Evolutionary conservation across 2,797 vertebrate genomes (phyloP).

Genomic region (Enteromius radiatus): DNA sequence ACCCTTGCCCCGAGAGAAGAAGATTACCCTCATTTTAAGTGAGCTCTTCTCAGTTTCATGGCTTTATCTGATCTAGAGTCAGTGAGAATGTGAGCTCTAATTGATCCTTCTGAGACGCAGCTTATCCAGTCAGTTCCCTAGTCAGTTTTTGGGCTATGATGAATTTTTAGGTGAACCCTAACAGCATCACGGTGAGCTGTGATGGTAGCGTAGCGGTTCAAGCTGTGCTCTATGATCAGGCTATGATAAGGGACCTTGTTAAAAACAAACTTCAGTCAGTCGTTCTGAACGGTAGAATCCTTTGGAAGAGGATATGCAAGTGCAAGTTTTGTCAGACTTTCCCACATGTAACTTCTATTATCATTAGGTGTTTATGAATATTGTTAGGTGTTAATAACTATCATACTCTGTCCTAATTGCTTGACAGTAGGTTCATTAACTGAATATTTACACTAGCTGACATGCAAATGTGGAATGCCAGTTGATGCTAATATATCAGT

Average conservation of each 20-base stretch:
- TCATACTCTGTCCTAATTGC: not conserved
- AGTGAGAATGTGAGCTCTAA: constrained; percentile 52
- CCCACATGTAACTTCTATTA: not conserved
- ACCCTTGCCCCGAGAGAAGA: constrained; percentile 57
- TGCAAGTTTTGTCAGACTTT: not conserved
- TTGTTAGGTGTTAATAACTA: not conserved
- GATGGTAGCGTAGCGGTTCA: not conserved
- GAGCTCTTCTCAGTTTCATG: constrained; percentile 57
- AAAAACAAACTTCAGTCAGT: constrained; percentile 25
- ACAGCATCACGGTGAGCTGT: not conserved
- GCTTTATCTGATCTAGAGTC: constrained; percentile 72
- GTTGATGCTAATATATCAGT: not conserved
- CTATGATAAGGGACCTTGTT: constrained; percentile 24
- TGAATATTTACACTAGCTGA: not conserved
- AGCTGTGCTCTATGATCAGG: constrained; percentile 29
- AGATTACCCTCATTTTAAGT: constrained; percentile 69
- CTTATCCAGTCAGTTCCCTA: constrained; percentile 57
- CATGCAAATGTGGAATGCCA: not conserved
- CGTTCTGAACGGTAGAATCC: not conserved
- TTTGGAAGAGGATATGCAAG: constrained; percentile 1
- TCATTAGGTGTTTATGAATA: constrained; percentile 2
- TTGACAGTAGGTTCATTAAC: not conserved
- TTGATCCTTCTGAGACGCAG: constrained; percentile 45
- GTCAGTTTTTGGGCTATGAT: constrained; percentile 39
- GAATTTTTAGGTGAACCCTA: constrained; percentile 39